phyloP scores from a whole-genome alignment of 2,113 vertebrate species.

The Zosterops hypoxanthus region DNA sequence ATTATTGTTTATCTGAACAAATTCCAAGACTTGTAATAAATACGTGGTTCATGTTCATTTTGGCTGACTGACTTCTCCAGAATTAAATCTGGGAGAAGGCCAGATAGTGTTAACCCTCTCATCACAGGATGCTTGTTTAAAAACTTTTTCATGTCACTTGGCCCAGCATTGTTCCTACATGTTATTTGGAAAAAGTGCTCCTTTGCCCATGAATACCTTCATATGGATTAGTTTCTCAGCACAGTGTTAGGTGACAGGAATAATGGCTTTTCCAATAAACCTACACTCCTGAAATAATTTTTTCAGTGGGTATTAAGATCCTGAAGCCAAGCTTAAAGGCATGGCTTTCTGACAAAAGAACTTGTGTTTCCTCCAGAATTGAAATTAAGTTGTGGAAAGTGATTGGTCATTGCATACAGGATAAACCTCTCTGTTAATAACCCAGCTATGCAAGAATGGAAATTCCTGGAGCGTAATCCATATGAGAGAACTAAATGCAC shows the following conservation, averaged over 20 bases:
- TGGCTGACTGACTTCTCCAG: background rate
- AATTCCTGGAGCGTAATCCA: conserved; percentile 4
- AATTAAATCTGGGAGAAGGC: background rate
- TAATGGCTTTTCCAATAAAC: background rate
- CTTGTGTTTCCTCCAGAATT: background rate
- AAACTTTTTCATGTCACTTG: rapidly evolving
- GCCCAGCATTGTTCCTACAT: rapidly evolving
- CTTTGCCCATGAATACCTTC: background rate
- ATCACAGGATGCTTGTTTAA: background rate
- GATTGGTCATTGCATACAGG: background rate
- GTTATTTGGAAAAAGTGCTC: background rate
- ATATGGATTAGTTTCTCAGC: background rate
- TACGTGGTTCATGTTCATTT: background rate
- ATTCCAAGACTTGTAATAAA: conserved; percentile 23
- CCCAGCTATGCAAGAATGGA: background rate
- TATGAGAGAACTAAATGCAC: background rate
- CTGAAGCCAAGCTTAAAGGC: background rate
- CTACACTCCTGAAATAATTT: background rate
- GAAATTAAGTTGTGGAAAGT: background rate
- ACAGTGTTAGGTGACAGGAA: background rate
- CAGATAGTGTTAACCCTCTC: background rate
- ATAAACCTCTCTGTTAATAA: conserved; percentile 9
- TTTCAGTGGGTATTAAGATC: background rate
- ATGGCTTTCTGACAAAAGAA: conserved; percentile 15
- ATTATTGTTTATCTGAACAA: conserved; percentile 14